Percentiles rank a stretch among this genome's conserved stretches.
Evolutionary conservation across 1,140 invertebrate genomes (phyloP).

Genomic region (Drosophila arawakana): DNA sequence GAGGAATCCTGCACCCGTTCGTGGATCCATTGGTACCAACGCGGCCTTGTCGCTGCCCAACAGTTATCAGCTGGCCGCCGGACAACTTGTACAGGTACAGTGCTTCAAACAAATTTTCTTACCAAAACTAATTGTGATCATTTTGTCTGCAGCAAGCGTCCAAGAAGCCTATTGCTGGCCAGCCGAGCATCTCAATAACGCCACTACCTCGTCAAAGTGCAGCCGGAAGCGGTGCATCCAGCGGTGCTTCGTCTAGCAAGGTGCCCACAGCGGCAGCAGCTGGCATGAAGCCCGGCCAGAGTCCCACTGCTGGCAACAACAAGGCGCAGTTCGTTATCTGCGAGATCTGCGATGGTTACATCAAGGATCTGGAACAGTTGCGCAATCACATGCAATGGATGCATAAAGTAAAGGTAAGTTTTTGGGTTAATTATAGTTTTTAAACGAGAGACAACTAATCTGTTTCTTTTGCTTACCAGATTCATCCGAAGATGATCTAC

Average conservation of each 20-base stretch:
- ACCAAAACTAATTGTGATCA: neutral
- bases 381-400: constrained; percentile 98
- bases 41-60: constrained; percentile 72
- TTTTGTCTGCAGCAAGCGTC: constrained; percentile 53
- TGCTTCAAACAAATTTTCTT: neutral
- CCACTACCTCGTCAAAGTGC: constrained; percentile 90
- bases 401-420: constrained; percentile 92
- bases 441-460: neutral
- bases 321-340: constrained; percentile 96
- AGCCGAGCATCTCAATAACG: constrained; percentile 96
- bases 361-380: constrained; percentile 96
- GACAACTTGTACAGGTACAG: constrained; percentile 77
- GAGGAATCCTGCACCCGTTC: constrained; percentile 63
- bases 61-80: constrained; percentile 78
- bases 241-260: constrained; percentile 83
- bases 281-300: constrained; percentile 85
- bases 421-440: neutral
- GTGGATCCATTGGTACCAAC: constrained; percentile 52
- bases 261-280: constrained; percentile 84
- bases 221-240: constrained; percentile 61
- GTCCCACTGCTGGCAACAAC: constrained; percentile 84
- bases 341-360: constrained; percentile 97
- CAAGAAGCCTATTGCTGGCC: constrained; percentile 85
- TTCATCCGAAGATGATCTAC: constrained; percentile 98
- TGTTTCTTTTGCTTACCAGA: constrained; percentile 79